Conservation (phyloP, 2,113 vertebrate genomes). For the Tychaedon coryphoeus region DNA sequence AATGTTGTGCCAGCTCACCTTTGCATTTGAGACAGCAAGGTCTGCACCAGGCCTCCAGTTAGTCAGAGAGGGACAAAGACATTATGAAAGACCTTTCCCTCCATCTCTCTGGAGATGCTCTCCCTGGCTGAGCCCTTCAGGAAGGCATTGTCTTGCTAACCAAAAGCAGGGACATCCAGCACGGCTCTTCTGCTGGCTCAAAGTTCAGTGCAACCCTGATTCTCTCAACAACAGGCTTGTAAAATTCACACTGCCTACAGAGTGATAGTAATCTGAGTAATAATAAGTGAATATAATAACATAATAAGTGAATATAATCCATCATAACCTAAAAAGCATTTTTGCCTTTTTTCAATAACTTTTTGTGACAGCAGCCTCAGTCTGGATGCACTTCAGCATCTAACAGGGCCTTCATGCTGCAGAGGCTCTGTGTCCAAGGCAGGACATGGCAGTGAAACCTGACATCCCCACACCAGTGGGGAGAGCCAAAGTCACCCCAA, state of each 20-base stretch:
- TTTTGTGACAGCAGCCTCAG: too few species aligned
- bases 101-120: neutral
- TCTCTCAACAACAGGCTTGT: neutral
- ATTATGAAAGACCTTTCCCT: neutral
- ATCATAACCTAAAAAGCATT: neutral
- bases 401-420: too few species aligned
- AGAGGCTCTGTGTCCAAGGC: too few species aligned
- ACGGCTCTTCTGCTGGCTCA: fast-evolving
- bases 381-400: too few species aligned
- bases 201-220: neutral
- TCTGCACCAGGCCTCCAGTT: neutral
- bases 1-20: neutral
- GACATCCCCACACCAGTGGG: fast-evolving
- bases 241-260: neutral
- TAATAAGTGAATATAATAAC: too few species aligned
- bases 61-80: neutral
- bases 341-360: neutral
- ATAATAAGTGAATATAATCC: neutral
- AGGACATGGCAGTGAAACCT: too few species aligned
- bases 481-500: neutral
- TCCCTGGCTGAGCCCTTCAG: neutral
- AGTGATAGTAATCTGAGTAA: neutral
- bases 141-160: neutral
- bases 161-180: neutral
- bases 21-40: neutral